Evolutionary conservation across 2,888 invertebrate genomes (phyloP).

Genomic region (Eustalomyia histrio): DNA sequence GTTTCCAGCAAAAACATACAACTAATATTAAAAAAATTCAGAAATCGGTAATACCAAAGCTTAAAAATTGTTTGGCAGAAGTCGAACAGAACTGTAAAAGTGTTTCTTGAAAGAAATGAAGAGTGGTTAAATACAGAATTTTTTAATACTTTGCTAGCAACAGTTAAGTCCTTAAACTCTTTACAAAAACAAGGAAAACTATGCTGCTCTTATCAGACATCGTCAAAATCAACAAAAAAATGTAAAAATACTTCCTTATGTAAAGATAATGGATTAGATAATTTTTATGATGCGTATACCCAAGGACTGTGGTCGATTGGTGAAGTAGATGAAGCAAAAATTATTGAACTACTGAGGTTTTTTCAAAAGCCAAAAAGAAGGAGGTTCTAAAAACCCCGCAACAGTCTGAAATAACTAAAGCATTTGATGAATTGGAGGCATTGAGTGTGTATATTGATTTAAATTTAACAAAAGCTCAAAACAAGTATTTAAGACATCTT

Average conservation of each 20-base stretch:
- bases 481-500: conserved; percentile 32
- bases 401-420: conserved; percentile 8
- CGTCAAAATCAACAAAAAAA: too few relatives aligned
- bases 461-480: conserved; percentile 32
- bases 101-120: background rate
- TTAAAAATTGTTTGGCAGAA: too few relatives aligned
- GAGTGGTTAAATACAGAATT: conserved; percentile 5
- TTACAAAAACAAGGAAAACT: too few relatives aligned
- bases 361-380: conserved; percentile 2
- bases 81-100: conserved; percentile 24
- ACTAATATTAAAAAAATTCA: too few relatives aligned
- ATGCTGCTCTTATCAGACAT: too few relatives aligned
- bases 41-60: too few relatives aligned
- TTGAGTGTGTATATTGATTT: conserved; percentile 37
- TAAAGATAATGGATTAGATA: conserved; percentile 18
- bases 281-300: conserved; percentile 20
- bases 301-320: conserved; percentile 24
- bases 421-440: conserved; percentile 20
- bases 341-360: background rate
- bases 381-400: conserved; percentile 20
- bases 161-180: too few relatives aligned
- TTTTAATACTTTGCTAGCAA: too few relatives aligned
- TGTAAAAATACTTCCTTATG: conserved; percentile 11
- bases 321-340: conserved; percentile 17
- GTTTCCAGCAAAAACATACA: too few relatives aligned